Evolutionary conservation across 2,888 invertebrate genomes (phyloP), one percentile per base, ranked within the genome.

Genomic region (Meliscaeva auricollis): DNA sequence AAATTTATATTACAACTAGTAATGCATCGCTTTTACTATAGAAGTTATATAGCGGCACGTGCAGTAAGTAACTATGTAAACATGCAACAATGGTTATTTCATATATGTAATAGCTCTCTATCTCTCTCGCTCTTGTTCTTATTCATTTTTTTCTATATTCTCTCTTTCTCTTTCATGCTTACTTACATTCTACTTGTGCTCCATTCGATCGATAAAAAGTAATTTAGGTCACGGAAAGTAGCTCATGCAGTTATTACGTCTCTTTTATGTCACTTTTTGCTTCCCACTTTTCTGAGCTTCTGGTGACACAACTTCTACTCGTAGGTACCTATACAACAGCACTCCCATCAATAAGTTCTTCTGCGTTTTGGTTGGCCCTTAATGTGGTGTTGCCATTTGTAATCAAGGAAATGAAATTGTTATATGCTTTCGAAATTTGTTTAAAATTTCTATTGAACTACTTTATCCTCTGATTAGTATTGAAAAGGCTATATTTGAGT

Each of bases 141-240:
- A 26, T 26, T 26, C 4, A 26, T 26, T 2, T 26, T 26, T 26
- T 26, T 26, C 26, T 26, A 26, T n/a, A n/a, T n/a, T 26, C 26
- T 26, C 26, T 26, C 15, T 30, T 38, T 17, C 0, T 3, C 13
- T 50, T 6, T 26, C 69, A 26, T 11, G 9, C 30, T 69, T 17
- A 6, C 62, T 76, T 68, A 11, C 22, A 30, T 4, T 44, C 17
- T 7, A 35, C 50, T 44, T 52, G 52, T 20, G 30, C 64, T 50
- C 75, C 41, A 70, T 48, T 54, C 54, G 85, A 85, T 85, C 85
- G 81, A 85, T 85, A 73, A 69, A 85, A 85, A 58, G 81, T 85
- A 85, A 85, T 81, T 85, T 81, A 77, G 85, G 85, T 85, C 85
- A 85, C 81, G 15, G 72, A 85, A 85, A 85, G 81, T 85, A 85